A percentile compares a stretch with the other conserved stretches of the same genome.
These are phyloP conservation scores for Globia sparganii DNA, from an alignment of 2,888 invertebrate species.

Conservation along the genomic window DNA sequence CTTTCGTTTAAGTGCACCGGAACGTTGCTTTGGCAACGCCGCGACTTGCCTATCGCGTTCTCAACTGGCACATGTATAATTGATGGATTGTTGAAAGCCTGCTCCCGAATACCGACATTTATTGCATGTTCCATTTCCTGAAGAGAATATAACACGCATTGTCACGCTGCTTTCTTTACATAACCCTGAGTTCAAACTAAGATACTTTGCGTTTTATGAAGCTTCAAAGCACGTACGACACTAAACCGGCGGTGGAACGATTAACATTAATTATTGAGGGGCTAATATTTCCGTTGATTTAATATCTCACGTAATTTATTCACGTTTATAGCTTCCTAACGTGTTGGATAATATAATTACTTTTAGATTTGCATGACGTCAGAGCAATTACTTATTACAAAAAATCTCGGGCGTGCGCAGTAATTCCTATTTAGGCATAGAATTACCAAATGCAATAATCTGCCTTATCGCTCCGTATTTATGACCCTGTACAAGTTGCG, in stretches of 20 bases:
- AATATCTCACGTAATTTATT: conserved; percentile 28
- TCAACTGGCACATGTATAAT: conserved; percentile 50
- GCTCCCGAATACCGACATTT: conserved; percentile 62
- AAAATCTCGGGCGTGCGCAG: conserved; percentile 18
- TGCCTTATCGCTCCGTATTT: conserved; percentile 77
- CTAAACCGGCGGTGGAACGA: conserved; percentile 26
- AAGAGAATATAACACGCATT: conserved; percentile 32
- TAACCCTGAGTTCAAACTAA: conserved; percentile 2
- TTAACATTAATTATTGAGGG: conserved; percentile 22
- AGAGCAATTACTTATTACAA: conserved; percentile 29
- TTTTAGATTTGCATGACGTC: conserved; percentile 41
- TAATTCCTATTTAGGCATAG: conserved; percentile 58
- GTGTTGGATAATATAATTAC: conserved; percentile 29
- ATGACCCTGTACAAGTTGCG: conserved; percentile 79
- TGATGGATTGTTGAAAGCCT: conserved; percentile 68
- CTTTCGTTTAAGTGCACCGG: conserved; percentile 12
- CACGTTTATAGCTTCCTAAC: conserved; percentile 23
- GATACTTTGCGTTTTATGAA: conserved; percentile 29
- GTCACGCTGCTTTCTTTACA: conserved; percentile 36
- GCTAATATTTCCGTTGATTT: conserved; percentile 19
- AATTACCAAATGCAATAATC: conserved; percentile 72
- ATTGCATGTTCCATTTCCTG: conserved; percentile 36
- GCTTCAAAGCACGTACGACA: conserved; percentile 21
- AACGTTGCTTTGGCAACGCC: conserved; percentile 46
- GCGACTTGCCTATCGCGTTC: conserved; percentile 25